These are phyloP conservation scores for Styela clava DNA, from an alignment of 23 tunicate species.

Conservation along the genomic window DNA sequence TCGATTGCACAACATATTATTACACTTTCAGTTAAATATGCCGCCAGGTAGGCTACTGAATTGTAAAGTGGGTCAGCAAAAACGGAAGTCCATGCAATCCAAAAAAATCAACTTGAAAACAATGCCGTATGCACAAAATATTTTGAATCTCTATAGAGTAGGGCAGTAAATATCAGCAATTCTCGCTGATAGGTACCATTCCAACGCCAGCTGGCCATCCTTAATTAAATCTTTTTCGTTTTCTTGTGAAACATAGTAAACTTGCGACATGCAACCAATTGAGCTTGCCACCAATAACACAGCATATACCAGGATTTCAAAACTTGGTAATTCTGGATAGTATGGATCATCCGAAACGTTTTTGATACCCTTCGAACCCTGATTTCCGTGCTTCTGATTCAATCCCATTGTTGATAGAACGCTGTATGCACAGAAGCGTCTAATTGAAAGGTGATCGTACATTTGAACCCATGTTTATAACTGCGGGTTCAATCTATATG, in stretches of 20 bases:
- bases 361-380: too few relatives aligned
- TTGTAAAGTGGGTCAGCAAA: background rate
- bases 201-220: background rate
- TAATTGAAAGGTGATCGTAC: too few relatives aligned
- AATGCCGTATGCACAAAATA: slow-evolving; percentile 2
- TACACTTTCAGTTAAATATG: background rate
- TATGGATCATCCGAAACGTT: background rate
- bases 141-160: slow-evolving; percentile 3
- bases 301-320: slow-evolving; percentile 27
- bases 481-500: too few relatives aligned
- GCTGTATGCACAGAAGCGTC: too few relatives aligned
- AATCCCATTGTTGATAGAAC: too few relatives aligned
- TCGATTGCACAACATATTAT: too few relatives aligned
- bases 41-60: background rate
- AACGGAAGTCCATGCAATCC: background rate
- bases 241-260: slow-evolving; percentile 15
- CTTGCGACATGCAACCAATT: slow-evolving; percentile 31
- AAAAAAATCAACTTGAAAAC: slow-evolving; percentile 2
- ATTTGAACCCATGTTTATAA: too few relatives aligned
- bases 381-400: too few relatives aligned
- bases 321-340: slow-evolving; percentile 4
- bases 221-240: background rate
- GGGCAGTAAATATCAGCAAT: slow-evolving; percentile 17
- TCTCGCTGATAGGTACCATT: slow-evolving; percentile 20
- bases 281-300: slow-evolving; percentile 21